Base-by-base conservation (phyloP, 92 coral and sea anemone species). In the Palythoa grandis region DNA sequence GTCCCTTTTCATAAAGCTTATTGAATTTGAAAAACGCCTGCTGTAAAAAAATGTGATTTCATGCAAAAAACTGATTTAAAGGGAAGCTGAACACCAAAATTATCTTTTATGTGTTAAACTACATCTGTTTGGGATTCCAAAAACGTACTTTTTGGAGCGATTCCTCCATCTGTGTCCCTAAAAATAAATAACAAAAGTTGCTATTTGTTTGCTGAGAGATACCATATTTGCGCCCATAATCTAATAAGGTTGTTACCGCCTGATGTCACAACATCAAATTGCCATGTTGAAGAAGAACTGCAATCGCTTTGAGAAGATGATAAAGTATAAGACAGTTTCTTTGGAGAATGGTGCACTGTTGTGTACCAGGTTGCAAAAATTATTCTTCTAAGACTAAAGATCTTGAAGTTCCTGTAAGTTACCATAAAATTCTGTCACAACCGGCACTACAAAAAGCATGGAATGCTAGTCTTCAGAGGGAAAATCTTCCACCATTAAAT, bases 291-390 rank as follows among this genome's bases (percentile, higher is more conserved):
- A n/a, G 74, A 29, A 70, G 74, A 70, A 70, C 19, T 24, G 43
- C 1, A 70, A 14, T 70, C 74, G 50, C 74, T 24, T 70, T n/a
- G n/a, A n/a, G n/a, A n/a, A n/a, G n/a, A n/a, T n/a, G n/a, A 14
- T 70, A 16, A 57, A 57, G 74, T 70, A 1, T 70, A 70, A 29
- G 7, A 29, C 11, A 29, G 40, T 70, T 70, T 29, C 5, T 70
- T 70, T 70, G 43, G 74, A 29, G 7, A 24, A 70, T 70, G 74
- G 74, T 70, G 43, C 74, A 70, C 43, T 70, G 74, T 29, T 22
- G 74, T 70, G 74, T 16, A 70, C 74, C 74, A 70, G 74, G 74
- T 13, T 70, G 74, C 43, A 70, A 24, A 24, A 70, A 70, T 70
- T 70, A 70, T 70, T 70, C 74, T 70, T 24, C 74, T 24, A 70